Percentiles rank a stretch among this genome's conserved stretches.
Conservation (phyloP, 2,888 invertebrate genomes). For the Brenthis ino region DNA sequence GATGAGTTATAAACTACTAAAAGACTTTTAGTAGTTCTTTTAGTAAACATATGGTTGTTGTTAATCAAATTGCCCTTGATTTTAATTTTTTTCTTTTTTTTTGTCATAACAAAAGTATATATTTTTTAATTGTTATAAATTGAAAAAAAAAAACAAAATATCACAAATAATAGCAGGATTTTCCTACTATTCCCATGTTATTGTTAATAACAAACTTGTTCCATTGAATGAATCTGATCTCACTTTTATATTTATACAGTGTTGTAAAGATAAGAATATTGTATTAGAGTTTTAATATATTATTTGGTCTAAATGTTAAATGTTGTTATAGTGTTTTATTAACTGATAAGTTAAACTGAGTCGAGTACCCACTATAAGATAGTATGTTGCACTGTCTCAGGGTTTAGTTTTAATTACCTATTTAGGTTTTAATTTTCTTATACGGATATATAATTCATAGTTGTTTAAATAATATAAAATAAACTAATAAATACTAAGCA, state of each 20-base stretch:
- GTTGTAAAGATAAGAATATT: constrained; percentile 37
- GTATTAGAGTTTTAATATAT: constrained; percentile 23
- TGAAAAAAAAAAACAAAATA: background rate
- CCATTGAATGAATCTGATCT: constrained; percentile 49
- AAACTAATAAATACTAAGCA: background rate
- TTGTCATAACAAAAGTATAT: background rate
- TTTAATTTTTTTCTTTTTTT: no score
- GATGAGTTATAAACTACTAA: constrained; percentile 4
- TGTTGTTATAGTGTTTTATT: constrained; percentile 23
- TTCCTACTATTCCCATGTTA: background rate
- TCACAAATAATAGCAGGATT: background rate
- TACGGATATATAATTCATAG: background rate
- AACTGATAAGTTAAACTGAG: constrained; percentile 32
- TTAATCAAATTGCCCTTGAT: background rate
- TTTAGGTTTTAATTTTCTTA: constrained; percentile 5
- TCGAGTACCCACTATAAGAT: constrained; percentile 29
- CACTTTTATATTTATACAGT: constrained; percentile 70
- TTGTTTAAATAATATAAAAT: constrained; percentile 3
- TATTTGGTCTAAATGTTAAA: constrained; percentile 14
- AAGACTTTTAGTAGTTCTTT: background rate
- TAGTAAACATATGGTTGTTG: background rate
- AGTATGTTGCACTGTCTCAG: constrained; percentile 13
- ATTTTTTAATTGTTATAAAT: background rate
- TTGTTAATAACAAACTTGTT: background rate
- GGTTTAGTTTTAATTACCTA: constrained; percentile 17